Base-by-base conservation (phyloP, 2,888 invertebrate species). In the Celastrina argiolus region DNA sequence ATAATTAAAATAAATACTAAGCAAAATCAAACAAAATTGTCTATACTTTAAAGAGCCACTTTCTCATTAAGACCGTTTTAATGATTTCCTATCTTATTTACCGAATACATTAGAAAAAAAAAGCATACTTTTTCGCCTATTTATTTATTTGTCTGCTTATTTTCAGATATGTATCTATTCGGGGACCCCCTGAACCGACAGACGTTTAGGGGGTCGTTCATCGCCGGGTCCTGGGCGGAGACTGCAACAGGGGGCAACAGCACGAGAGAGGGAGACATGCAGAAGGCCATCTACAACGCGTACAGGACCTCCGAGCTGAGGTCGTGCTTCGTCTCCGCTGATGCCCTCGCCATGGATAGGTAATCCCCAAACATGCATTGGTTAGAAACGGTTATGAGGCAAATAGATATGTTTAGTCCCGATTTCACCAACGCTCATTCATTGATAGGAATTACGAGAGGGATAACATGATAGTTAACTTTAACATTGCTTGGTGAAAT, bases 291-390 rank as follows among this genome's bases (percentile, higher is more conserved):
- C 70, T 94, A 95, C 87, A 90, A 95, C 69, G 86, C 96, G 51
- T 95, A 96, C 80, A 92, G 94, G 67, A 92, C 95, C 74, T 97
- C 97, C 66, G 93, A 94, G 74, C 89, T 96, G 42, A 92, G 94
- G 72, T 93, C 95, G 73, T 94, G 96, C 67, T 97, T 96, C 81
- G 92, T 95, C 69, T 93, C 94, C 26, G 94, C 95, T 34, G 97
- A 97, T 80, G 94, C 97, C 67, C 91, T 97, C 65, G 97, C 97
- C 26, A 92, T 97, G 65, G 97, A 97, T 83, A 96, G 95, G 97
- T 97, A 88, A 92, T 92, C 18, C 36, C 18, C 16, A 22, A 41
- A n/a, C 14, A 14, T n/a, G 26, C 12, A 2, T 56, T 2, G 6
- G 31, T 7, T 31, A 39, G 12, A 39, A n/a, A n/a, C 14, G 6